Evolutionary conservation across 1,140 invertebrate genomes (phyloP).

Genomic region (Batillaria attramentaria): DNA sequence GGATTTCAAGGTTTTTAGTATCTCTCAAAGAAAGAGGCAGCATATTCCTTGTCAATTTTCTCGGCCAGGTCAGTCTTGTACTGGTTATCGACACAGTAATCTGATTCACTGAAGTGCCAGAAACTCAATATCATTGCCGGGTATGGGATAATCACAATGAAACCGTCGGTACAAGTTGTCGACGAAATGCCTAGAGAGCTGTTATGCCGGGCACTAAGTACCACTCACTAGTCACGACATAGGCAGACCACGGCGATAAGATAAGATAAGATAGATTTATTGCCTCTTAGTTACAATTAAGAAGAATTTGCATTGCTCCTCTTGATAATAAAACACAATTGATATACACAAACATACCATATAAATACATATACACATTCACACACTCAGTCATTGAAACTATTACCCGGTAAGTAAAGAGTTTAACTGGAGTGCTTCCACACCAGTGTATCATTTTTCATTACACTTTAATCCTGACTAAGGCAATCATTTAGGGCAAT

Average conservation of each 20-base stretch:
- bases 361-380: background rate
- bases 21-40: too few species aligned
- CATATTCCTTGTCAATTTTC: too few species aligned
- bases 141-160: background rate
- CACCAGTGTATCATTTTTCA: too few species aligned
- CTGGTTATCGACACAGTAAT: background rate
- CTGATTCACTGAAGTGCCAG: background rate
- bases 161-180: background rate
- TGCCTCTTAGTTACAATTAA: background rate
- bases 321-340: background rate
- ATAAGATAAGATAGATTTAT: background rate
- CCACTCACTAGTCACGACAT: too few species aligned
- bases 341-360: background rate
- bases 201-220: too few species aligned
- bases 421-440: too few species aligned
- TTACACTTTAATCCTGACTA: too few species aligned
- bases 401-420: too few species aligned
- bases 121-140: background rate
- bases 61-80: too few species aligned
- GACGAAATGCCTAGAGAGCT: too few species aligned
- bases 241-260: background rate
- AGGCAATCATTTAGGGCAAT: too few species aligned
- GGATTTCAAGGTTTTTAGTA: background rate
- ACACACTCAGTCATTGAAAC: constrained; percentile 1
- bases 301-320: background rate